Evolutionary conservation across 2,888 invertebrate species (phyloP), one percentile per base, ranked within the genome.

Genomic region (Zhuqinia jingwanae): DNA sequence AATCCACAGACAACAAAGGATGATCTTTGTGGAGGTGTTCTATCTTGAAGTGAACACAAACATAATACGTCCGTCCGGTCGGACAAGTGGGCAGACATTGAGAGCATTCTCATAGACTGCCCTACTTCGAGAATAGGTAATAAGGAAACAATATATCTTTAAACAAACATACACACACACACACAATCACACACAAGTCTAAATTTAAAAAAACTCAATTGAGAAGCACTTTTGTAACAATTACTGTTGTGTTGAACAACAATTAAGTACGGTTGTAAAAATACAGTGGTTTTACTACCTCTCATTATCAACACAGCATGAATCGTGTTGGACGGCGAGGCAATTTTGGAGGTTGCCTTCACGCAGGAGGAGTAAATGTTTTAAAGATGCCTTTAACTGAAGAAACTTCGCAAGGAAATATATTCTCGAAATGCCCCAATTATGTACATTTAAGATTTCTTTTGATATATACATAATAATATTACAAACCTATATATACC

Each of bases 231-330:
- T 17, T 36, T 36, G 65, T 65, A 53, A 17, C 15, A 53, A 75
- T 50, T 53, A 53, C 22, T 56, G 65, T 3, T 17, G n/a, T 42
- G 65, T 20, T 42, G 65, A 22, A 45, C 73, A 58, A 13, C 73
- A 60, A 81, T 81, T 73, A 73, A 42, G 58, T 73, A 73, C 42
- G 58, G 60, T 25, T 81, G 58, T 81, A 73, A 73, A 81, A 27
- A 78, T 30, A 76, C 27, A 70, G 77, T 84, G 78, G 70, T 58
- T 84, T 84, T 84, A 84, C 77, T 84, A 70, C 78, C 70, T 63
- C 65, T 76, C 65, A 83, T 83, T 83, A 83, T 65, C 30, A 45
- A 45, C 81, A 47, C 30, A 45, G 27, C 81, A 47, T 73, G 56
- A 60, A 56, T 58, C 70, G 42, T 73, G 73, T 73, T 58, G n/a